Evolutionary conservation across 2,888 invertebrate species (phyloP).

Genomic region (Leistus spinibarbis): DNA sequence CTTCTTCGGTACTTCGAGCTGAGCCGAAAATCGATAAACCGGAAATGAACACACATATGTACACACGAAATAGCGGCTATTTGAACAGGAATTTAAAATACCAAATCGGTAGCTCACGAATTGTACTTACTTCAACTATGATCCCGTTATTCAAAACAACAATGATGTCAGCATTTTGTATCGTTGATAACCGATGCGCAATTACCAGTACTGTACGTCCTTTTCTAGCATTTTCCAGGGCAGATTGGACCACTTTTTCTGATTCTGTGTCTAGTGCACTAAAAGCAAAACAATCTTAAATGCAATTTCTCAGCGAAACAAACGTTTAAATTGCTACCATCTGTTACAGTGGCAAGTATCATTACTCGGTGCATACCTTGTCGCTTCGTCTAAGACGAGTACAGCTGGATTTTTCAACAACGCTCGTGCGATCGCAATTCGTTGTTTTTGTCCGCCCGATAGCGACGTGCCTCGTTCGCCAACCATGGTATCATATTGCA

Average conservation of each 20-base stretch:
- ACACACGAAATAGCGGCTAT: too few relatives aligned
- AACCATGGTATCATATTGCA: constrained; percentile 82
- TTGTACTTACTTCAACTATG: constrained; percentile 74
- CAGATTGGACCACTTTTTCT: constrained; percentile 87
- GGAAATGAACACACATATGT: too few relatives aligned
- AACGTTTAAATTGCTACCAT: constrained; percentile 3
- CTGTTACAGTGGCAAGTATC: not conserved
- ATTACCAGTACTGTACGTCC: constrained; percentile 94
- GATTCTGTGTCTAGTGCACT: constrained; percentile 93
- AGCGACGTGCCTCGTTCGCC: constrained; percentile 92
- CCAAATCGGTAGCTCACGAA: too few relatives aligned
- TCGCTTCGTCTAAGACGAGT: constrained; percentile 92
- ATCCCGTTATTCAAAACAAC: constrained; percentile 86
- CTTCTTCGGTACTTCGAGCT: too few relatives aligned
- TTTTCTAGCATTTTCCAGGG: constrained; percentile 80
- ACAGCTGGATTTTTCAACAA: constrained; percentile 88
- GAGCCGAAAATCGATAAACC: too few relatives aligned
- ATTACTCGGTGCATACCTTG: constrained; percentile 73
- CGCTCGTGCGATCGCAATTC: constrained; percentile 94
- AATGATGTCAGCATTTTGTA: constrained; percentile 89
- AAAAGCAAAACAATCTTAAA: constrained; percentile 44
- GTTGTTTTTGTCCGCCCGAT: constrained; percentile 93
- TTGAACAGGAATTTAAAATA: too few relatives aligned
- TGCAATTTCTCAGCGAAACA: not conserved
- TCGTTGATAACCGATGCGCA: constrained; percentile 91